Evolutionary conservation across 2,113 vertebrate species (phyloP).

Genomic region (Butorides virescens): DNA sequence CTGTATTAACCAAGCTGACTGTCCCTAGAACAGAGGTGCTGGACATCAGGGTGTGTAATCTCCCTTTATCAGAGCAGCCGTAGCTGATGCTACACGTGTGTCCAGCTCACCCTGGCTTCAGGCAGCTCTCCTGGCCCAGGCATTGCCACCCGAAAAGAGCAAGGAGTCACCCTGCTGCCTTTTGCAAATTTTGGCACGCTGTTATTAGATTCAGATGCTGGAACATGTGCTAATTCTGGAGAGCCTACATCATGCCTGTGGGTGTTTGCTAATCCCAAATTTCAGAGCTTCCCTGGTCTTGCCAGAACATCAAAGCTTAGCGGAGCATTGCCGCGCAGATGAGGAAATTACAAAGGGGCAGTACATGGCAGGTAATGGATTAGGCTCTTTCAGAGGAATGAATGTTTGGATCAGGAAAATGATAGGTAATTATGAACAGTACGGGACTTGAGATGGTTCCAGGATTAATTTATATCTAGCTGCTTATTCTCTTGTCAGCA

Average conservation of each 20-base stretch:
- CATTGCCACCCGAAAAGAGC: neutral
- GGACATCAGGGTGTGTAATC: neutral
- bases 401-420: slow-evolving; percentile 20
- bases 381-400: neutral
- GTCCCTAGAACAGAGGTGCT: neutral
- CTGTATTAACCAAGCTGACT: neutral
- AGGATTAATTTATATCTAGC: neutral
- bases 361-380: slow-evolving; percentile 54
- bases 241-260: slow-evolving; percentile 2
- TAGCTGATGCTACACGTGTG: neutral
- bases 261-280: slow-evolving; percentile 52
- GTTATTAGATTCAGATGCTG: slow-evolving; percentile 6
- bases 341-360: slow-evolving; percentile 20
- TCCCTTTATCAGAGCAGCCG: neutral
- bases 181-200: neutral
- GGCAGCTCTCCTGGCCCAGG: neutral
- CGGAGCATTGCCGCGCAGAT: neutral
- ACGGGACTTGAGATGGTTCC: neutral
- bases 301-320: slow-evolving; percentile 50
- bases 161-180: neutral
- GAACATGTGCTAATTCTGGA: neutral
- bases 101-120: neutral
- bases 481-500: neutral
- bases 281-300: slow-evolving; percentile 28
- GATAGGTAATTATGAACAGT: slow-evolving; percentile 1